Percentiles rank a stretch among this genome's conserved stretches.
Conservation (phyloP, 53 echinoderm and acorn worm species). For the Actinopyga echinites region DNA sequence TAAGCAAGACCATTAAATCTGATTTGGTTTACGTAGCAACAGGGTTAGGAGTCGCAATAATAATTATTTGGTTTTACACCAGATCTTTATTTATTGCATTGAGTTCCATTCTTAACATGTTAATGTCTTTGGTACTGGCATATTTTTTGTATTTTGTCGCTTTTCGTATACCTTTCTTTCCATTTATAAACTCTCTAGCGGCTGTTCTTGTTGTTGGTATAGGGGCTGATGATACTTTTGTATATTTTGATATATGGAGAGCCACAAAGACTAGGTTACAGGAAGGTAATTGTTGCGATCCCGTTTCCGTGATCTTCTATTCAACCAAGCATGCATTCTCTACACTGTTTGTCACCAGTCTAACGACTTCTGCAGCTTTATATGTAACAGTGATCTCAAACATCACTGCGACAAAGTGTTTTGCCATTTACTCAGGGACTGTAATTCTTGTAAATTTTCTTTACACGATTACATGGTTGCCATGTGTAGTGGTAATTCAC, state of each 20-base stretch:
- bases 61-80: conserved; percentile 76
- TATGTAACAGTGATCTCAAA: conserved; percentile 49
- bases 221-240: conserved; percentile 89
- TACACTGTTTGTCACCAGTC: conserved; percentile 82
- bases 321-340: conserved; percentile 57
- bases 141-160: conserved; percentile 67
- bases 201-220: conserved; percentile 63
- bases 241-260: conserved; percentile 78
- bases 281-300: neutral
- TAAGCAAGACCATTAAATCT: conserved; percentile 36
- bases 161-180: conserved; percentile 58
- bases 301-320: conserved; percentile 22
- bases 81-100: conserved; percentile 61
- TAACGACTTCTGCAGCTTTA: conserved; percentile 75
- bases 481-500: conserved; percentile 59
- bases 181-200: conserved; percentile 59
- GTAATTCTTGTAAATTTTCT: conserved; percentile 66
- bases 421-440: conserved; percentile 66
- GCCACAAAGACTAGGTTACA: conserved; percentile 16
- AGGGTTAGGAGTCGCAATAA: conserved; percentile 36
- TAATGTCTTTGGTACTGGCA: conserved; percentile 50
- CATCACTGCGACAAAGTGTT: conserved; percentile 70
- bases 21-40: conserved; percentile 59
- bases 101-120: conserved; percentile 56
- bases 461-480: conserved; percentile 71